Evolutionary conservation across 2,888 invertebrate genomes (phyloP).

Genomic region (Nemapogon koenigi): DNA sequence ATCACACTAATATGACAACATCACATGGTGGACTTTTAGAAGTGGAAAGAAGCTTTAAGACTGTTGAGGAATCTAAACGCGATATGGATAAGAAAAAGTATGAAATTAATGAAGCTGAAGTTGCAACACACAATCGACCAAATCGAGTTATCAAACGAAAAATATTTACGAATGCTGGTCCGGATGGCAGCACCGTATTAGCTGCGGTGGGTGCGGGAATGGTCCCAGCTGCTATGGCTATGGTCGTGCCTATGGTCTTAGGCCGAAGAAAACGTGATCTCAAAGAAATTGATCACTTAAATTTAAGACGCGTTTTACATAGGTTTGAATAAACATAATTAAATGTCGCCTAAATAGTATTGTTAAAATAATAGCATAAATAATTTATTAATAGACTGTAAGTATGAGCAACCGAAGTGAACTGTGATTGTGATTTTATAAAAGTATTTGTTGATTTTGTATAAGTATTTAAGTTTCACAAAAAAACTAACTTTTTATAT

Average conservation of each 20-base stretch:
- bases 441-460: not conserved
- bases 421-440: conserved; percentile 6
- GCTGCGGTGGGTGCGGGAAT: conserved; percentile 81
- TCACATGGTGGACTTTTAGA: conserved; percentile 79
- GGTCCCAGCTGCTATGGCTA: conserved; percentile 82
- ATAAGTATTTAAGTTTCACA: not conserved
- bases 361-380: not conserved
- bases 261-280: conserved; percentile 49
- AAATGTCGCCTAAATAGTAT: not conserved
- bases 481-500: too few species aligned
- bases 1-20: conserved; percentile 66
- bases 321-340: conserved; percentile 1
- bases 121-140: conserved; percentile 25
- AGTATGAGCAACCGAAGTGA: not conserved
- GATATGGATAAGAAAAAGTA: conserved; percentile 46
- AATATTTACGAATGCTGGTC: conserved; percentile 35
- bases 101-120: conserved; percentile 25
- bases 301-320: too few species aligned
- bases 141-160: conserved; percentile 37
- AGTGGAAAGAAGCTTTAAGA: conserved; percentile 75
- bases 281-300: not conserved
- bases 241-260: conserved; percentile 79
- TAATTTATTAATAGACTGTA: conserved; percentile 4
- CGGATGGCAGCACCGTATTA: conserved; percentile 68
- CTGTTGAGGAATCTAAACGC: conserved; percentile 67